Evolutionary conservation across 2,888 invertebrate genomes (phyloP).

Genomic region (Griposia aprilina): DNA sequence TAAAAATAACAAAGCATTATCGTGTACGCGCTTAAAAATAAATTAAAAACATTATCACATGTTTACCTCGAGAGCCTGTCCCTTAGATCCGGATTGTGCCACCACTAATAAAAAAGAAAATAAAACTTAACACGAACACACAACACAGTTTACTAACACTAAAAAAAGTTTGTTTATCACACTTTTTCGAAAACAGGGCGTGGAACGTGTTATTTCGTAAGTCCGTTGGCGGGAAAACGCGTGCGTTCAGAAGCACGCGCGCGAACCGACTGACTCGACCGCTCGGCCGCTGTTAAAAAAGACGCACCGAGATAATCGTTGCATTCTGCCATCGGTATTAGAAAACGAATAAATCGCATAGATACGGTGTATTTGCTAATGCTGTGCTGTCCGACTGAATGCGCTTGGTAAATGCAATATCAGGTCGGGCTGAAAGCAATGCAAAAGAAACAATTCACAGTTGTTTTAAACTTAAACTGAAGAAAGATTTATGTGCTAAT

Average conservation of each 20-base stretch:
- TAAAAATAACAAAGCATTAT: conserved; percentile 69
- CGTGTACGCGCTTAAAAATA: conserved; percentile 70
- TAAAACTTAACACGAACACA: conserved; percentile 71
- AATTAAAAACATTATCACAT: conserved; percentile 74
- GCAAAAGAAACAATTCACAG: conserved; percentile 52
- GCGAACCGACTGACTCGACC: conserved; percentile 77
- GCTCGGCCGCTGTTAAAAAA: conserved; percentile 68
- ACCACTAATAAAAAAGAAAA: conserved; percentile 61
- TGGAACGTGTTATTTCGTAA: conserved; percentile 70
- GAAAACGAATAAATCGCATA: conserved; percentile 87
- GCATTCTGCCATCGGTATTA: conserved; percentile 82
- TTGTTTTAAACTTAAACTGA: conserved; percentile 42
- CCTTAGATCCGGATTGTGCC: conserved; percentile 72
- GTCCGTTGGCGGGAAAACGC: conserved; percentile 71
- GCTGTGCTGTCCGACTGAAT: conserved; percentile 61
- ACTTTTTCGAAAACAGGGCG: conserved; percentile 72
- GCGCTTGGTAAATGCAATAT: conserved; percentile 65
- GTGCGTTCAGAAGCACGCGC: conserved; percentile 74
- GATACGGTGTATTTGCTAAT: conserved; percentile 83
- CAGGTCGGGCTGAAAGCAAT: conserved; percentile 61
- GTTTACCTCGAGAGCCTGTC: conserved; percentile 75
- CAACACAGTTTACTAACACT: conserved; percentile 75
- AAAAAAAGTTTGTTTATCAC: conserved; percentile 69
- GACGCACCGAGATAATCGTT: conserved; percentile 75
- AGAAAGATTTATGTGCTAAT: conserved; percentile 39